phyloP scores from a whole-genome alignment of 1,140 invertebrate genomes.

The Lucilia sericata region DNA sequence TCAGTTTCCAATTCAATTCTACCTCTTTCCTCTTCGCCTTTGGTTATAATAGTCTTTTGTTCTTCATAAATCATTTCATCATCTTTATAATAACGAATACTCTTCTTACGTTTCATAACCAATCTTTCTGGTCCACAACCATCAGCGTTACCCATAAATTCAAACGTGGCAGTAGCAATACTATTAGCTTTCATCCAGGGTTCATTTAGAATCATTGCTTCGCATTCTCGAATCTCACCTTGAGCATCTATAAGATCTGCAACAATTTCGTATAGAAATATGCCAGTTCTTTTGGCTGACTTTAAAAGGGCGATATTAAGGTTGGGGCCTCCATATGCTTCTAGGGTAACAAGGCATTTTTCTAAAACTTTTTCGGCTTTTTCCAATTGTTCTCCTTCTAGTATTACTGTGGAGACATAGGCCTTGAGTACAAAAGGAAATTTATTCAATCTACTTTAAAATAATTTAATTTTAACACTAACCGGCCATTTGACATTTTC shows the following conservation, averaged over 20 bases:
- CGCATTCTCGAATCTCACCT: neutral
- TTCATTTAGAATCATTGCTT: conserved; percentile 11
- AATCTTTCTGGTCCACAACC: neutral
- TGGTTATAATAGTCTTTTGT: no score
- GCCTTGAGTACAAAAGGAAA: neutral
- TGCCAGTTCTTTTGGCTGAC: neutral
- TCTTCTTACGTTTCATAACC: conserved; percentile 4
- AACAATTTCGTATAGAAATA: conserved; percentile 15
- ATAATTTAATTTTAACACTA: neutral
- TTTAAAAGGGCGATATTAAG: neutral
- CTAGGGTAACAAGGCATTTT: neutral
- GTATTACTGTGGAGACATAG: neutral
- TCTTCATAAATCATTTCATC: neutral
- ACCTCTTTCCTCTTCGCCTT: no score
- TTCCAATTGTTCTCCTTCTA: neutral
- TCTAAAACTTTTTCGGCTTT: neutral
- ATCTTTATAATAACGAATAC: neutral
- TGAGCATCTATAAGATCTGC: neutral
- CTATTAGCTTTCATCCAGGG: conserved; percentile 35
- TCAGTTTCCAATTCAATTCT: no score
- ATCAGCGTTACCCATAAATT: neutral
- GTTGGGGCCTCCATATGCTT: neutral
- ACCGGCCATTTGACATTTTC: conserved; percentile 25
- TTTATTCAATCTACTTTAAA: neutral
- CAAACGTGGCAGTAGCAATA: neutral